Evolutionary conservation across 2,888 invertebrate genomes (phyloP).

Genomic region (Gasteruption jaculator): DNA sequence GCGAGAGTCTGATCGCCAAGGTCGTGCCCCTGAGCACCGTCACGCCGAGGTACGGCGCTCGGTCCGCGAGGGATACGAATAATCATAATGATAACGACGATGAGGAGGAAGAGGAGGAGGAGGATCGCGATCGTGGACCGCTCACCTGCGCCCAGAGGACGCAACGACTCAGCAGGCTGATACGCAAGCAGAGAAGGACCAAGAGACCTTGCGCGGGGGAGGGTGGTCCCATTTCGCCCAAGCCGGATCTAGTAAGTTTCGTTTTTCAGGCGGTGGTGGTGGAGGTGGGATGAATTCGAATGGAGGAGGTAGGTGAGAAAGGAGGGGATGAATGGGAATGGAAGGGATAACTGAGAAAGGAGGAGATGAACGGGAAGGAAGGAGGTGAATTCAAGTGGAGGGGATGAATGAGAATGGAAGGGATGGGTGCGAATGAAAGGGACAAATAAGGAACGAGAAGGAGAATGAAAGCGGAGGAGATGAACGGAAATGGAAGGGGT

Average conservation of each 20-base stretch:
- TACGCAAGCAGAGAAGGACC: constrained; percentile 62
- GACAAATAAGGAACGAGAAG: too few species aligned
- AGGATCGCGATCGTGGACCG: constrained; percentile 50
- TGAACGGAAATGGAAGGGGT: too few species aligned
- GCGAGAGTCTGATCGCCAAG: constrained; percentile 68
- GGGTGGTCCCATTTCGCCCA: constrained; percentile 21
- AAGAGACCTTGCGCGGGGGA: constrained; percentile 33
- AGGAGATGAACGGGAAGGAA: background rate
- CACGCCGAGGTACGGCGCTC: constrained; percentile 56
- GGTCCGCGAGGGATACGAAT: constrained; percentile 37
- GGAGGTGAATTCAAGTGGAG: background rate
- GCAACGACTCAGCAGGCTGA: constrained; percentile 63
- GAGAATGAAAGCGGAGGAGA: too few species aligned
- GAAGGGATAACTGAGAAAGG: background rate
- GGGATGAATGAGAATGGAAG: too few species aligned
- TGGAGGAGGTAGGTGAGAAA: constrained; percentile 6
- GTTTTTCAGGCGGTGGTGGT: too few species aligned
- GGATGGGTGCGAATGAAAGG: too few species aligned
- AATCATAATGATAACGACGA: constrained; percentile 24
- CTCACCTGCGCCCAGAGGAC: constrained; percentile 68
- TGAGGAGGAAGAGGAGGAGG: constrained; percentile 24
- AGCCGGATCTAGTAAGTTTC: constrained; percentile 23
- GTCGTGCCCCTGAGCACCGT: constrained; percentile 73
- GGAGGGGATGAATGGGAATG: background rate
- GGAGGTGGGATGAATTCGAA: constrained; percentile 2